Evolutionary conservation across 2,888 invertebrate species (phyloP).

Genomic region (Alcis repandata): DNA sequence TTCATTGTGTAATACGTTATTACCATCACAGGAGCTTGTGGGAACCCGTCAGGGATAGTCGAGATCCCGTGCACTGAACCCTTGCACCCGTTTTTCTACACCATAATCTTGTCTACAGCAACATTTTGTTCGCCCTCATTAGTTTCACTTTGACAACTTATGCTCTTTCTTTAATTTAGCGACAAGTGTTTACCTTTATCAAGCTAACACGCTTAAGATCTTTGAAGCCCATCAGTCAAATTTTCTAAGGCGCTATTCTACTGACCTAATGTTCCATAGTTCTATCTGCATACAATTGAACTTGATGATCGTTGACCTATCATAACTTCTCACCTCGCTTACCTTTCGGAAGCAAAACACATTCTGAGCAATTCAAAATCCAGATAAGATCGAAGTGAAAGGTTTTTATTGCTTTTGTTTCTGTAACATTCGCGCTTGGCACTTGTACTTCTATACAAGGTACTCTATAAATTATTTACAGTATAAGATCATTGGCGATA

Average conservation of each 20-base stretch:
- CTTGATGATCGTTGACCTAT: slow-evolving; percentile 61
- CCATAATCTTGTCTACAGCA: slow-evolving; percentile 62
- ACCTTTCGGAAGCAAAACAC: slow-evolving; percentile 61
- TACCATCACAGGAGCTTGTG: slow-evolving; percentile 67
- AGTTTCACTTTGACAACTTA: slow-evolving; percentile 36
- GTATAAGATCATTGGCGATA: slow-evolving; percentile 28
- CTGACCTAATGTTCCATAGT: slow-evolving; percentile 47
- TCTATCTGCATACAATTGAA: slow-evolving; percentile 59
- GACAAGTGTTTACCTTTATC: slow-evolving; percentile 18
- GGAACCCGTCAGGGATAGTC: slow-evolving; percentile 65
- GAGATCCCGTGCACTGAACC: slow-evolving; percentile 73
- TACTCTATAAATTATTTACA: slow-evolving; percentile 37
- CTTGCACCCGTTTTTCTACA: slow-evolving; percentile 72
- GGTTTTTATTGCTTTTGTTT: slow-evolving; percentile 49
- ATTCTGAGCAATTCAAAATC: slow-evolving; percentile 47
- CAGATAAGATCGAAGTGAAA: slow-evolving; percentile 62
- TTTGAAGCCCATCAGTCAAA: slow-evolving; percentile 32
- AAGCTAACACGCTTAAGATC: slow-evolving; percentile 16
- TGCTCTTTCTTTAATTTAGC: slow-evolving; percentile 7
- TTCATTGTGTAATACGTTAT: slow-evolving; percentile 69
- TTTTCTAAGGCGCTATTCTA: slow-evolving; percentile 30
- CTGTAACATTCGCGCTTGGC: slow-evolving; percentile 43
- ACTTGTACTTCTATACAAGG: slow-evolving; percentile 28
- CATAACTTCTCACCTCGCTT: slow-evolving; percentile 55
- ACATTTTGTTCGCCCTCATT: slow-evolving; percentile 63